Base-by-base conservation (phyloP, 2,797 vertebrate genomes). In the Acanthiza pusilla region DNA sequence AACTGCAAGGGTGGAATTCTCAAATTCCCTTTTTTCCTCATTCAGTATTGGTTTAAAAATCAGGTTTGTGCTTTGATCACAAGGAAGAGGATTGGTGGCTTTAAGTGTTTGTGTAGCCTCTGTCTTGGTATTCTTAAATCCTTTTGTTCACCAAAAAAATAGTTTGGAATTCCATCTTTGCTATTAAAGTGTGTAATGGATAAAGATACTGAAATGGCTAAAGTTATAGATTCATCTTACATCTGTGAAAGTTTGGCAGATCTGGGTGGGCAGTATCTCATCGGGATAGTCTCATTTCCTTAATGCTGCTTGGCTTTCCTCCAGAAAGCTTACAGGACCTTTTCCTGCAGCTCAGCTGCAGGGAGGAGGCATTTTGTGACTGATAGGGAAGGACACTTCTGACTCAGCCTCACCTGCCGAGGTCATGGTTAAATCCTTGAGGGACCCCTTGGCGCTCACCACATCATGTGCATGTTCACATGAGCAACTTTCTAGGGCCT, bases 41-140 rank as follows among this genome's bases (percentile, higher is more conserved):
- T 85, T 45, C 7, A 9, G 40, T 62, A 10, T 65, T 55, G 57
- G 40, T 65, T 77, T 58, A 32, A 55, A 70, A 76, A 70, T 48
- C 34, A 79, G 34, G 14, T 74, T 40, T 94, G 13, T 79, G 34
- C 61, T 95, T 96, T 47, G n/a, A 70, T 91, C 84, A 90, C 50
- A 85, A 85, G 51, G 25, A 75, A 32, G 27, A 77, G 16, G 21
- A 23, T 81, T 72, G 54, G 36, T 94, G 91, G 21, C 43, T 93
- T 76, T 60, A 73, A 77, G 48, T 54, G 62, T 40, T 78, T 72
- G 14, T n/a, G 17, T 73, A 50, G 58, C 63, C 51, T 50, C 3
- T 42, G 16, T 76, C 53, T 27, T 42, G 48, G 47, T 89, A 68
- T 81, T 62, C 38, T 72, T 51, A 70, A 86, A 68, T 72, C 36